phyloP scores from a whole-genome alignment of 1,140 invertebrate genomes.

The Drosophila parvula region DNA sequence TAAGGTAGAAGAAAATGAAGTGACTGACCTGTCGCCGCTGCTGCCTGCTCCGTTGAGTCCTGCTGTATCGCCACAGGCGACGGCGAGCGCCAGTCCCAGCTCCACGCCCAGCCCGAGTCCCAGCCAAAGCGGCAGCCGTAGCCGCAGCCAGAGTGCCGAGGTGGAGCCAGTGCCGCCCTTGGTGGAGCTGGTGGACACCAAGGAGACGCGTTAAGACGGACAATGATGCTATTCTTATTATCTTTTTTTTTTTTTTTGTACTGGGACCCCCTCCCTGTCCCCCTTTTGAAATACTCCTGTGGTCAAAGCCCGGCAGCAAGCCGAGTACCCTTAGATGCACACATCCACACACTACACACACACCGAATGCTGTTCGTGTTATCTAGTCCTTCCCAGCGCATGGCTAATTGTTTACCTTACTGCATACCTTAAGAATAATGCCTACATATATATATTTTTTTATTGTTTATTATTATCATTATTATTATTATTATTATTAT shows the following conservation, averaged over 20 bases:
- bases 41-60: slow-evolving; percentile 21
- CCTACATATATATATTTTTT: neutral
- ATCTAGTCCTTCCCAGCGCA: slow-evolving; percentile 56
- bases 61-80: neutral
- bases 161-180: slow-evolving; percentile 36
- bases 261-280: slow-evolving; percentile 1
- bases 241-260: slow-evolving; percentile 10
- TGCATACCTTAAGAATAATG: neutral
- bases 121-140: slow-evolving; percentile 14
- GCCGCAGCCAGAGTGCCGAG: slow-evolving; percentile 26
- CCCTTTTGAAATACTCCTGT: slow-evolving; percentile 37
- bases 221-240: slow-evolving; percentile 9
- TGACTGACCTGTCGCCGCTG: neutral
- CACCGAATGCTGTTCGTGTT: slow-evolving; percentile 45
- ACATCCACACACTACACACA: slow-evolving; percentile 3
- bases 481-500: slow-evolving; percentile 1
- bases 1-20: neutral
- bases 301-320: slow-evolving; percentile 21
- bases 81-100: neutral
- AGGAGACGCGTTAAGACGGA: slow-evolving; percentile 16
- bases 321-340: slow-evolving; percentile 23
- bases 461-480: neutral
- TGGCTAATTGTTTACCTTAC: slow-evolving; percentile 19
- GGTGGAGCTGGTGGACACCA: slow-evolving; percentile 47
- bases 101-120: slow-evolving; percentile 13